Evolutionary conservation across 37 sponge, comb jelly and placozoan species (phyloP).

Genomic region (Cladorhizidae sp.): DNA sequence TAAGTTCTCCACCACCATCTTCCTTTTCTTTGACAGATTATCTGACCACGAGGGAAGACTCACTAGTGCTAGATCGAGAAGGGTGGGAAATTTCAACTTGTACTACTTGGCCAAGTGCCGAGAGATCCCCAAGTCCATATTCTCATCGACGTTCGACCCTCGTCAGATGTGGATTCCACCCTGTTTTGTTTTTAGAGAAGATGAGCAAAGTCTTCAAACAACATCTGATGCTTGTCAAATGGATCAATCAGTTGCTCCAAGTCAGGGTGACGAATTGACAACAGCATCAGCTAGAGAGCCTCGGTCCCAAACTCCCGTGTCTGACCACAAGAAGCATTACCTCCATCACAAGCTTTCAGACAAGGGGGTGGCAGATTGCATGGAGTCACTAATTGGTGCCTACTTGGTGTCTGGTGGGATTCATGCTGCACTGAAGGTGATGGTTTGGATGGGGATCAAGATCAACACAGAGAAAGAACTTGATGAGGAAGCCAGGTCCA

Average conservation of each 20-base stretch:
- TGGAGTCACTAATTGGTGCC: slow-evolving; percentile 90
- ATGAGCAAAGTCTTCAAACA: neutral
- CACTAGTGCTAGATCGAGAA: slow-evolving; percentile 36
- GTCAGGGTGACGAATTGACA: neutral
- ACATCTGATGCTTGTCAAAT: neutral
- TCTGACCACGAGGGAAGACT: slow-evolving; percentile 81
- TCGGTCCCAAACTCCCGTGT: neutral
- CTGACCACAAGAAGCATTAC: slow-evolving; percentile 18
- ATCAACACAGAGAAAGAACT: neutral
- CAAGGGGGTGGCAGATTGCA: slow-evolving; percentile 91
- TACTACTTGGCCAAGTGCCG: slow-evolving; percentile 51
- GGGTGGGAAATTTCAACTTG: slow-evolving; percentile 82
- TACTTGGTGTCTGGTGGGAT: slow-evolving; percentile 88
- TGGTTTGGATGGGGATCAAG: slow-evolving; percentile 76
- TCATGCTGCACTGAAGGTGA: slow-evolving; percentile 64
- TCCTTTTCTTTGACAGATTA: slow-evolving; percentile 53
- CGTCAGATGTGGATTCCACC: slow-evolving; percentile 70
- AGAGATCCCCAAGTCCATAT: slow-evolving; percentile 16
- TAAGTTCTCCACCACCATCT: slow-evolving; percentile 76
- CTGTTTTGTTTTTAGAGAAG: slow-evolving; percentile 20
- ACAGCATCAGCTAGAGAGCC: neutral
- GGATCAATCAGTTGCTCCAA: neutral
- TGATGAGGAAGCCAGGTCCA: slow-evolving; percentile 11
- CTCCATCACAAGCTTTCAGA: slow-evolving; percentile 73
- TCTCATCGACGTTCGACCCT: slow-evolving; percentile 36